Percentiles rank a stretch among this genome's conserved stretches.
phyloP scores from a whole-genome alignment of 2,888 invertebrate genomes.

The Drosophila hawaiiensis region DNA sequence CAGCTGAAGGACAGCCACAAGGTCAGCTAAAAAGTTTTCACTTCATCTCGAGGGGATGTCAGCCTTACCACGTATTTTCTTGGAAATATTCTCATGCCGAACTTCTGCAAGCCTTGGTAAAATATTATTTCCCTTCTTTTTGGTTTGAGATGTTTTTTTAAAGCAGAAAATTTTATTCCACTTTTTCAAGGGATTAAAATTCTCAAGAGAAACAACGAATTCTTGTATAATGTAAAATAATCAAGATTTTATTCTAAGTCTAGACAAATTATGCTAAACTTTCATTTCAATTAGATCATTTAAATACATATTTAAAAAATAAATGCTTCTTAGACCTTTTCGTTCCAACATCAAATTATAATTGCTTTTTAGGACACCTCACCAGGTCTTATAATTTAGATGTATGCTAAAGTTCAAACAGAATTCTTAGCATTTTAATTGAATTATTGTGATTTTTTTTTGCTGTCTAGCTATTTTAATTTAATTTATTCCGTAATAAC shows the following conservation, averaged over 20 bases:
- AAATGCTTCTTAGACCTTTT: neutral
- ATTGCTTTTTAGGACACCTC: neutral
- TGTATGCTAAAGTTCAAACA: constrained; percentile 1
- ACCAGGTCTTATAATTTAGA: neutral
- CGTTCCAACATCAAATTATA: neutral
- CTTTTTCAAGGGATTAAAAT: neutral
- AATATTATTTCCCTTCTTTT: neutral
- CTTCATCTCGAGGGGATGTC: neutral
- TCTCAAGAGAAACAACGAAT: neutral
- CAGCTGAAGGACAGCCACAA: constrained; percentile 48
- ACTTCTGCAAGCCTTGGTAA: neutral
- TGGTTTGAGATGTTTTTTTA: neutral
- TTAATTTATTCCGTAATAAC: constrained; percentile 37
- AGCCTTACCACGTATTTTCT: neutral
- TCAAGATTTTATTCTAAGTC: neutral
- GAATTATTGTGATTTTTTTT: neutral
- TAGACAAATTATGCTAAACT: neutral
- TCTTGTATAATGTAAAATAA: neutral
- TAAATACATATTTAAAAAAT: neutral
- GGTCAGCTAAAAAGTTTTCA: constrained; percentile 47
- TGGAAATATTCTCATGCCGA: neutral
- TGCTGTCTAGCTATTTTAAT: constrained; percentile 22
- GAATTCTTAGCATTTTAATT: constrained; percentile 5
- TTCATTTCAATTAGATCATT: neutral
- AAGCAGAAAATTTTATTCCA: neutral